Percentiles rank a stretch among this genome's conserved stretches.
phyloP scores from a whole-genome alignment of 2,888 invertebrate genomes.

The Heterodera filipjevi region DNA sequence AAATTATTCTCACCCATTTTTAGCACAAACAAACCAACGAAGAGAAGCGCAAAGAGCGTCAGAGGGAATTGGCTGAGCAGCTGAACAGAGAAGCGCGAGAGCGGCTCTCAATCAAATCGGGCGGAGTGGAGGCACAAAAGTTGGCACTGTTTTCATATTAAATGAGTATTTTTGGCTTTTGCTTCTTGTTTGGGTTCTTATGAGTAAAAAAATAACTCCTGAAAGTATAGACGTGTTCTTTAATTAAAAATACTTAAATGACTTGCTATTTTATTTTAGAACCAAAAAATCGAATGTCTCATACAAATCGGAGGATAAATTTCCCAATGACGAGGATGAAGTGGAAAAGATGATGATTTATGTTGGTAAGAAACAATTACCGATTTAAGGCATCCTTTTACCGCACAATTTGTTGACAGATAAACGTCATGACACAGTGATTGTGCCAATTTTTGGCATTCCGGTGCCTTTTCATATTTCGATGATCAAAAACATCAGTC shows the following conservation, averaged over 20 bases:
- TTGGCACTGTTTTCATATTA: neutral
- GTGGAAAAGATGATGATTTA: constrained; percentile 89
- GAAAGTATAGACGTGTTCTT: no score
- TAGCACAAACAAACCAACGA: constrained; percentile 84
- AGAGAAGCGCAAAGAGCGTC: constrained; percentile 94
- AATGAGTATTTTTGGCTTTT: no score
- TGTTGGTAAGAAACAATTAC: constrained; percentile 75
- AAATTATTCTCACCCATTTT: neutral
- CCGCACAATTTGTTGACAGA: constrained; percentile 71
- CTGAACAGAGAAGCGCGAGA: constrained; percentile 91
- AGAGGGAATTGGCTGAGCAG: constrained; percentile 86
- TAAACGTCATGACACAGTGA: constrained; percentile 91
- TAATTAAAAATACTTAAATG: neutral
- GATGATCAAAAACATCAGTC: constrained; percentile 96
- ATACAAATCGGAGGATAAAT: constrained; percentile 86
- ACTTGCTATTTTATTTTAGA: constrained; percentile 65
- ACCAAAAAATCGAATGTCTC: constrained; percentile 84
- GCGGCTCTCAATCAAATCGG: constrained; percentile 80
- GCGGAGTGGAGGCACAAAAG: constrained; percentile 43
- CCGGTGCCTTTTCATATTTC: constrained; percentile 98
- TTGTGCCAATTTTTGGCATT: constrained; percentile 91
- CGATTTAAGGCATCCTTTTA: neutral
- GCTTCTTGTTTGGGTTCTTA: no score
- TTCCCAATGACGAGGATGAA: constrained; percentile 88
- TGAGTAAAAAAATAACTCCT: no score